phyloP scores from a whole-genome alignment of 2,888 invertebrate species.

The Pocota personata region DNA sequence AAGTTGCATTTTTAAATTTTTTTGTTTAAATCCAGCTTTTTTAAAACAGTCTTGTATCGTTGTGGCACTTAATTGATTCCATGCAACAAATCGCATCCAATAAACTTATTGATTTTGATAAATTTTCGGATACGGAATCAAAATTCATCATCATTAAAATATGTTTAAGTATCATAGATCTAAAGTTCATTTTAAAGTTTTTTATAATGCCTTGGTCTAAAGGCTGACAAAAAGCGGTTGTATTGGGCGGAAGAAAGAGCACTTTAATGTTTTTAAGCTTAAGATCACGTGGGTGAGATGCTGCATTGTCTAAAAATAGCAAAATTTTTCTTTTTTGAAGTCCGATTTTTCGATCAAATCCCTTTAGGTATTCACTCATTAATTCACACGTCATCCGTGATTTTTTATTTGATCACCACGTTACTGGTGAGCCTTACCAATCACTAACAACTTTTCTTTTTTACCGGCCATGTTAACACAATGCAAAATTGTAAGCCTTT shows the following conservation, averaged over 20 bases:
- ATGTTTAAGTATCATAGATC: not conserved
- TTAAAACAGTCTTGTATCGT: no score
- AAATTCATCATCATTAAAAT: no score
- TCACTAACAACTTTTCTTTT: constrained; percentile 77
- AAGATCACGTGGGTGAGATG: no score
- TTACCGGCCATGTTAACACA: constrained; percentile 78
- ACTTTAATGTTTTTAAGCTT: no score
- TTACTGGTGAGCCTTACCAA: constrained; percentile 75
- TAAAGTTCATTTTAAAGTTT: not conserved
- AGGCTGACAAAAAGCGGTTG: not conserved
- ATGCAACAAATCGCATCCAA: not conserved
- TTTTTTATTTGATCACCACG: constrained; percentile 3
- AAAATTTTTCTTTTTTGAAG: no score
- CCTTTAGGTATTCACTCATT: no score
- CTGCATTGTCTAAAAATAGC: no score
- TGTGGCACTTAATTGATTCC: no score
- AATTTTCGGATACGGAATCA: not conserved
- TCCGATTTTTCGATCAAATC: no score
- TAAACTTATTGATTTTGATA: not conserved
- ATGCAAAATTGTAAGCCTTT: no score
- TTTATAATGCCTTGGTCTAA: not conserved
- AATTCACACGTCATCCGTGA: no score
- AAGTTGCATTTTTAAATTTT: not conserved
- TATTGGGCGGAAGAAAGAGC: constrained; percentile 21
- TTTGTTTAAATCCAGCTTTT: not conserved